Evolutionary conservation across 2,797 vertebrate genomes (phyloP), one percentile per base, ranked within the genome.

Genomic region (Poeciliopsis presidionis): DNA sequence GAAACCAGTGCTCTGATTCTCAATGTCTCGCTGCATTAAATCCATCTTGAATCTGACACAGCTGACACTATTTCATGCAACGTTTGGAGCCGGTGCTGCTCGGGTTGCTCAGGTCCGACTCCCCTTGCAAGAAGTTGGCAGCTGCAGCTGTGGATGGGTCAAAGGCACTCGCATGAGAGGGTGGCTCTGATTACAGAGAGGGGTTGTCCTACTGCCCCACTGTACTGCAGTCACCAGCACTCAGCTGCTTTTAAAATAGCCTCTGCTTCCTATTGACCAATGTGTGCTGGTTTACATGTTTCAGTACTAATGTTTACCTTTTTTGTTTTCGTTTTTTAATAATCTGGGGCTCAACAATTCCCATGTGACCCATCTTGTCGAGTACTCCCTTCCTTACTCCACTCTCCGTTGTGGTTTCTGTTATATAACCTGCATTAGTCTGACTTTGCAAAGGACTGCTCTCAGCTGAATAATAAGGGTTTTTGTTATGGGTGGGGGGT

Each of bases 191-290:
- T 94, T 93, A 89, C 91, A 84, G 57, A 77, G 79, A 82, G 61
- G 75, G 78, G 36, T 74, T 91, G 91, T 79, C 92, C 93, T 76
- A 88, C 89, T 94, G 88, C 88, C 88, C 92, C 72, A 90, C 83
- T 90, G 74, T 89, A 83, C 73, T 79, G 14, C 51, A 76, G 45
- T 75, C 72, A 73, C 73, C 63, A 84, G 73, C 72, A 46, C 74
- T 63, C 76, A 45, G 45, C 75, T 76, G 20, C 63, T 9, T 67
- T 41, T 9, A 25, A 25, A 25, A 67, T 67, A 12, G 39, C 36
- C 22, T 67, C 63, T 0, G 4, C 22, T 41, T 41, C 36, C 39
- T 67, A 67, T 67, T 41, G 63, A 67, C 36, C 13, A 67, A 67
- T 28, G 13, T 45, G 67, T 14, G 25, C 25, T 16, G 43, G 67